These are phyloP conservation scores for Ophraella communa DNA, from an alignment of 2,888 invertebrate species.

Conservation along the genomic window DNA sequence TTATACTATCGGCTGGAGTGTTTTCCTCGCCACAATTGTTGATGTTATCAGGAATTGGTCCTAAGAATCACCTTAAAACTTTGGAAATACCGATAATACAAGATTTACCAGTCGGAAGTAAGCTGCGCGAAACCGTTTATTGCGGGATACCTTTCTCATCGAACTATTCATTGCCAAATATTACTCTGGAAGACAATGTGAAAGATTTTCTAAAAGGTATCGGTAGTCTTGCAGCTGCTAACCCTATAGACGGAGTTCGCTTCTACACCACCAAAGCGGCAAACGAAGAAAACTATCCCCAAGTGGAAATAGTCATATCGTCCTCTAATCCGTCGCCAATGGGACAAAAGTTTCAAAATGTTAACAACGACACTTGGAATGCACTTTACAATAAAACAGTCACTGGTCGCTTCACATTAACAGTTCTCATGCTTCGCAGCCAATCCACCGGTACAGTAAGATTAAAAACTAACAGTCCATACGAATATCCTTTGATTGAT, in stretches of 20 bases:
- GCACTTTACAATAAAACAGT: not conserved
- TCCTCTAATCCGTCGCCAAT: constrained; percentile 62
- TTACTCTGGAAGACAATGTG: constrained; percentile 59
- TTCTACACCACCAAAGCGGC: constrained; percentile 10
- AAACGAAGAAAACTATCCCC: constrained; percentile 6
- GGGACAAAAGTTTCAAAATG: constrained; percentile 1
- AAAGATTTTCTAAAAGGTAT: constrained; percentile 55
- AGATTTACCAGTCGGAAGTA: constrained; percentile 76
- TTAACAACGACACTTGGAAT: constrained; percentile 1
- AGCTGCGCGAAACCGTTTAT: constrained; percentile 78
- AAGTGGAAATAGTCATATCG: constrained; percentile 21
- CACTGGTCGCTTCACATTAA: constrained; percentile 13
- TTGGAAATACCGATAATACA: constrained; percentile 67
- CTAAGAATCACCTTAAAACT: constrained; percentile 65
- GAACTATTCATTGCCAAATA: constrained; percentile 62
- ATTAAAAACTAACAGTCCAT: constrained; percentile 37
- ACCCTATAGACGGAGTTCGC: constrained; percentile 8
- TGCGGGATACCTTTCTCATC: constrained; percentile 73
- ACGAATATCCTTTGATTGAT: constrained; percentile 65
- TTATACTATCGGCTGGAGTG: constrained; percentile 78
- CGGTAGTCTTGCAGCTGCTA: constrained; percentile 26
- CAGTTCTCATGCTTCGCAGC: constrained; percentile 33
- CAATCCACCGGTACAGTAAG: constrained; percentile 68
- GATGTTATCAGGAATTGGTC: constrained; percentile 82
- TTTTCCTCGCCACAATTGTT: constrained; percentile 83